Evolutionary conservation across 2,797 vertebrate genomes (phyloP), one percentile per base, ranked within the genome.

Genomic region (Epinephelus malabaricus): DNA sequence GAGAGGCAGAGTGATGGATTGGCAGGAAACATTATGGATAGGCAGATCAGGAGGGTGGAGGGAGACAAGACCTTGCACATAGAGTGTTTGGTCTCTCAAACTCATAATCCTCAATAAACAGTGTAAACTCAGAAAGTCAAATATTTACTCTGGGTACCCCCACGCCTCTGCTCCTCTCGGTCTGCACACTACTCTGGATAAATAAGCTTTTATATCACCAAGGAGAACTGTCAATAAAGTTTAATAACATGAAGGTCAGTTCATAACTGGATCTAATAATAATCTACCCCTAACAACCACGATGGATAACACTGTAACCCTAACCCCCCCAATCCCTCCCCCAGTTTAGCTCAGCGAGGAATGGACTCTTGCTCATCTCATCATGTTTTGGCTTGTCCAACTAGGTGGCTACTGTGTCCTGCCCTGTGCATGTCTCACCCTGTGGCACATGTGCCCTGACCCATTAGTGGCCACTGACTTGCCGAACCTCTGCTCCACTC

Each of bases 101-200:
- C 81, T 93, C 88, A 90, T 92, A 90, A 93, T 86, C 82, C 78
- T 85, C 78, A 62, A 75, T 87, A 87, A 90, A 91, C 88, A 87
- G 81, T 86, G 82, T 87, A 83, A 91, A 83, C 82, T 79, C 60
- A 72, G 60, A 84, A 69, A 92, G 80, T 79, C 77, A 93, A 93
- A 93, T 92, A 92, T 94, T 92, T 93, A 88, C 81, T 81, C 40
- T 2, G 4, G 6, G 30, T 53, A 68, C 40, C 47, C 7, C 7
- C 2, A 13, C 23, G 14, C 55, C 51, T 59, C 69, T 64, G 73
- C 77, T 73, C 60, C 80, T 73, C 63, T 50, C 25, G 3, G 40
- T 67, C 81, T 74, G 53, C 70, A 74, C 55, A 45, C 69, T 53
- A 65, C 86, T 76, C 75, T 25, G 40, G 76, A 89, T 83, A 84